Conservation (phyloP, 2,797 vertebrate genomes). For the Gephyroberyx darwinii region DNA sequence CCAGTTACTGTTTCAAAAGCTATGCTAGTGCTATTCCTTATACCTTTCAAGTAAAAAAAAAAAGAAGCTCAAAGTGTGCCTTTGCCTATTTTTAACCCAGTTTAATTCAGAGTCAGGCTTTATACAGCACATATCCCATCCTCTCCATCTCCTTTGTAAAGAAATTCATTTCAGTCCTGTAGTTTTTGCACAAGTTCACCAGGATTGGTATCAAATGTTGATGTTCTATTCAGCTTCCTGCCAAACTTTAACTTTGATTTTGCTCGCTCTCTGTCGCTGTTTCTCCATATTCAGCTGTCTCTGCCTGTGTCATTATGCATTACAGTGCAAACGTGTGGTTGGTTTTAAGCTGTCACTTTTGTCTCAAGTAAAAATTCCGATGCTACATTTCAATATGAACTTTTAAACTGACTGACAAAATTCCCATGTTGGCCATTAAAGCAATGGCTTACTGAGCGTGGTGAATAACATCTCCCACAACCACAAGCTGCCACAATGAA, state of each 20-base stretch:
- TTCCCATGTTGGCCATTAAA: conserved; percentile 57
- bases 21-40: conserved; percentile 17
- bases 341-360: conserved; percentile 47
- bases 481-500: conserved; percentile 31
- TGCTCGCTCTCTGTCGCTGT: neutral
- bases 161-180: conserved; percentile 31
- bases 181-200: conserved; percentile 25
- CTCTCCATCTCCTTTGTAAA: conserved; percentile 43
- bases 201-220: conserved; percentile 45
- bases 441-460: conserved; percentile 36
- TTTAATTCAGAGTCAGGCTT: conserved; percentile 24
- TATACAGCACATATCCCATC: conserved; percentile 1
- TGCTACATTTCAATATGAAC: conserved; percentile 34
- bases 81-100: conserved; percentile 55
- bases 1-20: conserved; percentile 27
- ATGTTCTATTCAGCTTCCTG: conserved; percentile 40
- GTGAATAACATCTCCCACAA: conserved; percentile 35
- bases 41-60: conserved; percentile 14
- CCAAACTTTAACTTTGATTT: conserved; percentile 57
- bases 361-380: conserved; percentile 12
- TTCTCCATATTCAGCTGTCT: conserved; percentile 14
- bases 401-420: conserved; percentile 41
- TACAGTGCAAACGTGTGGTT: conserved; percentile 30
- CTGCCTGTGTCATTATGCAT: conserved; percentile 21
- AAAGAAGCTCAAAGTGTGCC: conserved; percentile 6